Percentiles rank a stretch among this genome's conserved stretches.
Conservation (phyloP, 2,888 invertebrate species). For the Phania funesta region DNA sequence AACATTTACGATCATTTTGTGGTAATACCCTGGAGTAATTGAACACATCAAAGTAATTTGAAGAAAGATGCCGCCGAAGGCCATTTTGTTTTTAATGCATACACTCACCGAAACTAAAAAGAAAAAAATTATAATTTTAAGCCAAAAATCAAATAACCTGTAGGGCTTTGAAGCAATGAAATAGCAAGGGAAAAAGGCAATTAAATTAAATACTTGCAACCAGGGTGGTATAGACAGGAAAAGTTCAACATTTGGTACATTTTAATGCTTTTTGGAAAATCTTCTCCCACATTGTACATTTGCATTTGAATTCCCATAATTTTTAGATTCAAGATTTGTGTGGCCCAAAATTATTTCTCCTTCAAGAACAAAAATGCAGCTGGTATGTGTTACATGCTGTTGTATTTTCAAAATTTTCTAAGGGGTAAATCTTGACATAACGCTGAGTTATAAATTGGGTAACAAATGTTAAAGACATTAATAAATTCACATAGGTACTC, state of each 20-base stretch:
- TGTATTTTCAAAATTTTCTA: not conserved
- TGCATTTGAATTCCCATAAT: not conserved
- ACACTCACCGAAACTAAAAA: constrained; percentile 14
- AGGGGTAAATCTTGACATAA: constrained; percentile 38
- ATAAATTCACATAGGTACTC: constrained; percentile 38
- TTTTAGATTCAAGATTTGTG: not conserved
- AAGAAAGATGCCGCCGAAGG: constrained; percentile 63
- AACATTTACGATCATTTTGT: constrained; percentile 70
- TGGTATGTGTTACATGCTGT: constrained; percentile 59
- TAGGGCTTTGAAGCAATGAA: constrained; percentile 40
- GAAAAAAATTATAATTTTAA: constrained; percentile 52
- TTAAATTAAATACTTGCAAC: constrained; percentile 42
- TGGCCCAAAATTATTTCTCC: constrained; percentile 13
- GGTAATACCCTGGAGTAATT: constrained; percentile 67
- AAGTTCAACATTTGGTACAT: not conserved
- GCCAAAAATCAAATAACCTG: constrained; percentile 67
- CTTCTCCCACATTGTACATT: not conserved
- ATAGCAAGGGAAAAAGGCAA: constrained; percentile 41
- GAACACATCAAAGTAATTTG: constrained; percentile 66
- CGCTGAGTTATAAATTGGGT: constrained; percentile 47
- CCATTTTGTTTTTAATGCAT: constrained; percentile 38
- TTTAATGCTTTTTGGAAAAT: not conserved
- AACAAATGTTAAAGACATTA: constrained; percentile 52
- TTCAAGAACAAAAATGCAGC: constrained; percentile 29
- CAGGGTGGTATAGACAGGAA: constrained; percentile 23